phyloP scores from a whole-genome alignment of 2,113 vertebrate genomes.

The Prunella fulvescens region DNA sequence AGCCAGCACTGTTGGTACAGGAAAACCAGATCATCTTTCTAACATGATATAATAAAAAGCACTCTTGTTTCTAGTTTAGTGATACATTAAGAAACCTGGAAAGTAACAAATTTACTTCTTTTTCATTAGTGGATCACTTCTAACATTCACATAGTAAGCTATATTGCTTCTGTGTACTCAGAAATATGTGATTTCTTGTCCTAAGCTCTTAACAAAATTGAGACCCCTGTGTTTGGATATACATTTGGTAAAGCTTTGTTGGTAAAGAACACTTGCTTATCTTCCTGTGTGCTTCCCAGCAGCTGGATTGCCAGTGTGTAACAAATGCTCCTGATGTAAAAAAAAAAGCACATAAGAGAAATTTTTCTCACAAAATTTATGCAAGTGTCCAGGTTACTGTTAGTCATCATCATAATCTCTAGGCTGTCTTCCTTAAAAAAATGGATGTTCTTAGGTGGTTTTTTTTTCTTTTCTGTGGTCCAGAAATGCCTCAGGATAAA shows the following conservation, averaged over 20 bases:
- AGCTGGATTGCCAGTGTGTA: background rate
- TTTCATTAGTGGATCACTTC: background rate
- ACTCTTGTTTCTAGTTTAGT: background rate
- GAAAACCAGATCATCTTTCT: background rate
- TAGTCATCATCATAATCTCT: background rate
- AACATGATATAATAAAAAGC: background rate
- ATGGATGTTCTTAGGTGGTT: background rate
- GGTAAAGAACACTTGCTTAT: background rate
- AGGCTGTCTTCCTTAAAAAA: background rate
- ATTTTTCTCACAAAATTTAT: background rate
- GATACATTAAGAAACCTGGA: background rate
- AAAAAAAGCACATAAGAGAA: background rate
- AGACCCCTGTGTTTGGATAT: background rate
- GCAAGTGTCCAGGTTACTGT: background rate
- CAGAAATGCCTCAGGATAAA: background rate
- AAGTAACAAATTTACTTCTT: background rate
- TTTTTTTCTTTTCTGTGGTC: background rate
- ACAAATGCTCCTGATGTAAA: background rate
- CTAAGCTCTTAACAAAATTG: accelerated
- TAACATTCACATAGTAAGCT: background rate
- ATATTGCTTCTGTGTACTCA: background rate
- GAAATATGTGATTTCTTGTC: background rate
- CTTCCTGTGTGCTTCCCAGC: background rate
- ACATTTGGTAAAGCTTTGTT: background rate
- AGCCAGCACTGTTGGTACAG: background rate